Evolutionary conservation across 92 coral and sea anemone genomes (phyloP).

Genomic region (Paragorgia papillata): DNA sequence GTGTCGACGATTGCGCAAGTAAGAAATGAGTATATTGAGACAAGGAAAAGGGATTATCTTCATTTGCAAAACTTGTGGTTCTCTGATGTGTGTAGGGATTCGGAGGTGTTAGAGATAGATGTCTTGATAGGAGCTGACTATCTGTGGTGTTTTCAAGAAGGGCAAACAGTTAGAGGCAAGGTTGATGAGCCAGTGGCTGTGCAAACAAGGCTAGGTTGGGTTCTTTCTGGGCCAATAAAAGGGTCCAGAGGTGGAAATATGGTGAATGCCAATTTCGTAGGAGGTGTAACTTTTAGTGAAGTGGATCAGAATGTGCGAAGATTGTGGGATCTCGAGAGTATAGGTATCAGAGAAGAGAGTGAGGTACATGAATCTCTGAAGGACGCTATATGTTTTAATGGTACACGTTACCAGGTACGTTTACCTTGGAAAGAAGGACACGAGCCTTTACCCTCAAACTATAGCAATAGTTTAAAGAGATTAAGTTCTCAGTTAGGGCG

Average conservation of each 20-base stretch:
- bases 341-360: too few relatives aligned
- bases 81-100: conserved; percentile 48
- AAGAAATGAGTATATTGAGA: too few relatives aligned
- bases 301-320: conserved; percentile 18
- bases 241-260: too few relatives aligned
- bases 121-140: conserved; percentile 54
- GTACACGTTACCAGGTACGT: too few relatives aligned
- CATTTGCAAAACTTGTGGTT: conserved; percentile 58
- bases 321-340: background rate
- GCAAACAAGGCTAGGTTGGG: conserved; percentile 25
- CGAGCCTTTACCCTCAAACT: too few relatives aligned
- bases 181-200: too few relatives aligned
- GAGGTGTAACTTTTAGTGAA: background rate
- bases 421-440: too few relatives aligned
- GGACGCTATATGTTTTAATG: too few relatives aligned
- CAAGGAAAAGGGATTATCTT: conserved; percentile 27
- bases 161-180: too few relatives aligned
- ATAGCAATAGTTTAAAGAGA: background rate
- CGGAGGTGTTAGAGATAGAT: conserved; percentile 48
- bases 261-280: conserved; percentile 6
- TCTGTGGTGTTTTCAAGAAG: conserved; percentile 59
- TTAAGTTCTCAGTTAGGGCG: background rate
- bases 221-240: too few relatives aligned
- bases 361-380: too few relatives aligned
- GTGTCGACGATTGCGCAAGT: too few relatives aligned